Evolutionary conservation across 2,888 invertebrate genomes (phyloP).

Genomic region (Drosophila ustulata): DNA sequence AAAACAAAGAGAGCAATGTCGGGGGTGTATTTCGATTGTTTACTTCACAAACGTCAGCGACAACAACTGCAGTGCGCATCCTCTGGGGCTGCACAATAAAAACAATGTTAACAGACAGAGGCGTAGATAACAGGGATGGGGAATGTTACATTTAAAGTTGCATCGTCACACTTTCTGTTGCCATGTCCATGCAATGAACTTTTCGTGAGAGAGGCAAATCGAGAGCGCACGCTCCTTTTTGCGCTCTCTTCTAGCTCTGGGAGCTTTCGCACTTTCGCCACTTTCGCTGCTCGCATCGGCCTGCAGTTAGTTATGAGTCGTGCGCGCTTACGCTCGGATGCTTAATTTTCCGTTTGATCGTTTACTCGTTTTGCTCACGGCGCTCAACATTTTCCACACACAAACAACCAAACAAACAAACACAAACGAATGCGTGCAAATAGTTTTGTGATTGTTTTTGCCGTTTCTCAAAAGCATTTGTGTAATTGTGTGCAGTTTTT

Average conservation of each 20-base stretch:
- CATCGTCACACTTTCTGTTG: not conserved
- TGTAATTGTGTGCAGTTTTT: slow-evolving; percentile 30
- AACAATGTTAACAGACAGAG: slow-evolving; percentile 38
- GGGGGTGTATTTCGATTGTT: slow-evolving; percentile 49
- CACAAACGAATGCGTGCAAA: slow-evolving; percentile 72
- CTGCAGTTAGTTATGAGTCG: slow-evolving; percentile 84
- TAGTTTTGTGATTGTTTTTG: slow-evolving; percentile 60
- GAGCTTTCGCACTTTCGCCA: slow-evolving; percentile 57
- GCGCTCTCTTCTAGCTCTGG: slow-evolving; percentile 13
- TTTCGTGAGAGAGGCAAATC: slow-evolving; percentile 12
- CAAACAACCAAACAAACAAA: slow-evolving; percentile 44
- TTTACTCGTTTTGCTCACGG: slow-evolving; percentile 47
- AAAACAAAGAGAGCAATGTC: slow-evolving; percentile 1
- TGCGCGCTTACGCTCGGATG: slow-evolving; percentile 80
- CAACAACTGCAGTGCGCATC: slow-evolving; percentile 62
- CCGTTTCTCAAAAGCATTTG: slow-evolving; percentile 33
- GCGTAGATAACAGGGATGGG: slow-evolving; percentile 10
- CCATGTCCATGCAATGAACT: slow-evolving; percentile 58
- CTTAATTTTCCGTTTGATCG: slow-evolving; percentile 60
- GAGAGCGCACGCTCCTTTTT: slow-evolving; percentile 41
- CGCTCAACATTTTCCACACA: slow-evolving; percentile 45
- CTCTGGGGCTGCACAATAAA: slow-evolving; percentile 26
- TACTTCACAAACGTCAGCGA: slow-evolving; percentile 36
- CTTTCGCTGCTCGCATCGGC: slow-evolving; percentile 62
- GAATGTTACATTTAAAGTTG: not conserved